Evolutionary conservation across 2,888 invertebrate species (phyloP), one percentile per base, ranked within the genome.

Genomic region (Cephus pygmeus): DNA sequence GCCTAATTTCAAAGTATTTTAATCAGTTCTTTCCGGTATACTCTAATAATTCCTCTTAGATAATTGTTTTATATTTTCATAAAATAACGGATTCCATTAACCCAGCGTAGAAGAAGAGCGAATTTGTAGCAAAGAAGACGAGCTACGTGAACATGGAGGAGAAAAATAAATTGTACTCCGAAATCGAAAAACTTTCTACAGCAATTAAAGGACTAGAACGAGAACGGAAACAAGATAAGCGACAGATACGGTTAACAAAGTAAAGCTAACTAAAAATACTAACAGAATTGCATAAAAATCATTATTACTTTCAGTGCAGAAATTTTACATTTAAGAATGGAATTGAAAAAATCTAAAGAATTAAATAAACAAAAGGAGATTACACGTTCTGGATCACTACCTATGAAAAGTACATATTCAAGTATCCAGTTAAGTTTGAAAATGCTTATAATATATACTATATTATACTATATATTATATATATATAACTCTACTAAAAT

Each of bases 321-420:
- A 75, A 81, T 83, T 71, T 77, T 75, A 30, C 79, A 75, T 69
- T 73, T 83, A n/a, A 75, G 76, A 68, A 75, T 73, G 12, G 80
- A 82, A 71, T 76, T 81, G 73, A 73, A 75, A 71, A 78, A 80
- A 34, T 78, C 75, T 1, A 81, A 75, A 69, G 69, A 34, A 69
- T 75, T 76, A 33, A 68, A 80, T 40, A 80, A 34, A 34, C 73
- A 36, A 6, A 56, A 56, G 23, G 40, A 56, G 15, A 23, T 56
- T 23, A 23, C 23, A 23, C 40, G 15, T 56, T 56, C 40, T 56
- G 40, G 23, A 56, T 56, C 40, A 56, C 9, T 56, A 56, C 2
- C 23, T 56, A 56, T 23, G 2, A 0, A 56, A 56, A 56, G 23
- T 23, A 56, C 40, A 56, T 56, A 9, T 56, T 23, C 9, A 15